Evolutionary conservation across 1,140 invertebrate genomes (phyloP).

Genomic region (Drosophila sucinea): DNA sequence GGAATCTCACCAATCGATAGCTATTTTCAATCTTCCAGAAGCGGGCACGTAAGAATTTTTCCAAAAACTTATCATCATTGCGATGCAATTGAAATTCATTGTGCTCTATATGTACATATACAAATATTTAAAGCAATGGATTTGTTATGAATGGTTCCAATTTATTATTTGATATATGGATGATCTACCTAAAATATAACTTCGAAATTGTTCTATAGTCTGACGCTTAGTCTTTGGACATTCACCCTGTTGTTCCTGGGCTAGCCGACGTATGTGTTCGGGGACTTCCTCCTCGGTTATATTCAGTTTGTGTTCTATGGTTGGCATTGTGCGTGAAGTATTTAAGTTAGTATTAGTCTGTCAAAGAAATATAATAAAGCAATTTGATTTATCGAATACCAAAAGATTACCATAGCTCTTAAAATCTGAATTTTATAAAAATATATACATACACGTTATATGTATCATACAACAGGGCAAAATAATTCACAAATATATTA

Average conservation of each 20-base stretch:
- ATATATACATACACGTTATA: too few relatives aligned
- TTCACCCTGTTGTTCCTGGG: slow-evolving; percentile 84
- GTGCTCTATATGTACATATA: slow-evolving; percentile 84
- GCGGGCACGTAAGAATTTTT: slow-evolving; percentile 92
- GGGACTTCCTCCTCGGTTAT: slow-evolving; percentile 71
- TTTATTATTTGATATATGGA: neutral
- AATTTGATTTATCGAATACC: too few relatives aligned
- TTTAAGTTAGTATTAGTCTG: slow-evolving; percentile 35
- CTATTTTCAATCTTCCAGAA: slow-evolving; percentile 91
- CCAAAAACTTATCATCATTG: slow-evolving; percentile 92
- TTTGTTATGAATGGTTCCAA: neutral
- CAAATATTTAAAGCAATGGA: neutral
- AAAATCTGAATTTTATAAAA: too few relatives aligned
- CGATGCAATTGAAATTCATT: slow-evolving; percentile 89
- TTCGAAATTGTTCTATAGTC: slow-evolving; percentile 87
- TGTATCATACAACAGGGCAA: too few relatives aligned
- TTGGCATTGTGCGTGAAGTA: slow-evolving; percentile 55
- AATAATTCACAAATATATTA: too few relatives aligned
- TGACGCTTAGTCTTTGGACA: slow-evolving; percentile 83
- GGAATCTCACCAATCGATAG: slow-evolving; percentile 88
- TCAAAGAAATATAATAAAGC: neutral
- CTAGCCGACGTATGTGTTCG: slow-evolving; percentile 60
- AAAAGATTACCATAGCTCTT: too few relatives aligned
- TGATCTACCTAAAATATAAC: slow-evolving; percentile 89
- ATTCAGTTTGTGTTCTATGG: slow-evolving; percentile 69